Conservation (phyloP, 2,113 vertebrate genomes). For the Sinocyclocheilus anshuiensis region DNA sequence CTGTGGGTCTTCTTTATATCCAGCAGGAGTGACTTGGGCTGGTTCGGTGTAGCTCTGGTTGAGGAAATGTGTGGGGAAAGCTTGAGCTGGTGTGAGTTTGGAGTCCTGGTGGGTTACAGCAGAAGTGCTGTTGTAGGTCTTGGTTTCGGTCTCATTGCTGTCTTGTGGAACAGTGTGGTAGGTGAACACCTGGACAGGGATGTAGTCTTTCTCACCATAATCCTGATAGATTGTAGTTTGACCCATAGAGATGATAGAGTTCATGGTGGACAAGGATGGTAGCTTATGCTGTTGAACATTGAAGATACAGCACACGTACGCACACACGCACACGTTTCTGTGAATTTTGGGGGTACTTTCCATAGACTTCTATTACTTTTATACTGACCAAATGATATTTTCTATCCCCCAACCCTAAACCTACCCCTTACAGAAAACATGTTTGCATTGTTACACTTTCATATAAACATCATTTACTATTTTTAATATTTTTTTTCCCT, state of each 20-base stretch:
- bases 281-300: slow-evolving; percentile 22
- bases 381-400: no score
- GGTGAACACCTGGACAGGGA: not conserved
- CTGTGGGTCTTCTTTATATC: not conserved
- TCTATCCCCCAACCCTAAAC: no score
- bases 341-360: no score
- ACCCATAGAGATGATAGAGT: slow-evolving; percentile 33
- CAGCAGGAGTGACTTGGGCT: not conserved
- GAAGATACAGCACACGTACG: not conserved
- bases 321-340: no score
- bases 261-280: slow-evolving; percentile 20
- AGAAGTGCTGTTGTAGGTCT: not conserved
- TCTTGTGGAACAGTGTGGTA: not conserved
- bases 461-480: no score
- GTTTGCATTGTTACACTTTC: no score
- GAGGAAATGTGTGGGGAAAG: not conserved
- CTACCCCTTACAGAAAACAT: no score
- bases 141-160: not conserved
- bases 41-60: not conserved
- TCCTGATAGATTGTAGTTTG: not conserved
- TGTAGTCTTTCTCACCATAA: not conserved
- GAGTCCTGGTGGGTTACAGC: not conserved
- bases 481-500: no score
- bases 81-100: not conserved
- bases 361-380: no score